A percentile compares a stretch with the other conserved stretches of the same genome.
Evolutionary conservation across 2,888 invertebrate species (phyloP).

Genomic region (Mythimna impura): DNA sequence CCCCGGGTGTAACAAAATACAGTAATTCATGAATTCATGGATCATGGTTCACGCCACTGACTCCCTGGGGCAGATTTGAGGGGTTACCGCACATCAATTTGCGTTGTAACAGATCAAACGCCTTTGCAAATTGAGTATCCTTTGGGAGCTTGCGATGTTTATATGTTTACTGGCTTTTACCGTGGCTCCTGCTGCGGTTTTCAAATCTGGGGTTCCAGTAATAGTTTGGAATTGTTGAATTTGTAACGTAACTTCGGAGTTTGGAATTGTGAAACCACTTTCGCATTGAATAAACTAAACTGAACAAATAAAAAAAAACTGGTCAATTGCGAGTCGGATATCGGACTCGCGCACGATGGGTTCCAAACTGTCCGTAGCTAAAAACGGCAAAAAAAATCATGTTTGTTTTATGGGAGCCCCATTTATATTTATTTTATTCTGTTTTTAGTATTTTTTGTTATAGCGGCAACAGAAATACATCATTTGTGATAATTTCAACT

Average conservation of each 20-base stretch:
- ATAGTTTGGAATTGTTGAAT: conserved; percentile 21
- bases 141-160: conserved; percentile 12
- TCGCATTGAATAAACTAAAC: not conserved
- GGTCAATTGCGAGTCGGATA: too few species aligned
- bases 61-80: conserved; percentile 3
- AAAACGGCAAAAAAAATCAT: too few species aligned
- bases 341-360: too few species aligned
- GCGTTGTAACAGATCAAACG: conserved; percentile 42
- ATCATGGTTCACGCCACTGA: conserved; percentile 1
- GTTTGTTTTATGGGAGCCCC: too few species aligned
- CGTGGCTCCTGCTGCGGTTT: conserved; percentile 5
- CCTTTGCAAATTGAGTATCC: conserved; percentile 17
- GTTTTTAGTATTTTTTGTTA: too few species aligned
- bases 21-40: conserved; percentile 17
- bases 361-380: too few species aligned
- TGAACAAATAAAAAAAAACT: too few species aligned
- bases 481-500: too few species aligned
- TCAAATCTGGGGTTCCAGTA: conserved; percentile 1
- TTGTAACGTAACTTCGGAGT: not conserved
- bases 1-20: not conserved
- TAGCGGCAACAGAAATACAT: too few species aligned
- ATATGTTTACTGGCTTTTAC: conserved; percentile 13
- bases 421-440: too few species aligned
- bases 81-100: conserved; percentile 36
- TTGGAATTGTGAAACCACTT: not conserved